Evolutionary conservation across 2,888 invertebrate genomes (phyloP).

Genomic region (Stictocephala bisonia): DNA sequence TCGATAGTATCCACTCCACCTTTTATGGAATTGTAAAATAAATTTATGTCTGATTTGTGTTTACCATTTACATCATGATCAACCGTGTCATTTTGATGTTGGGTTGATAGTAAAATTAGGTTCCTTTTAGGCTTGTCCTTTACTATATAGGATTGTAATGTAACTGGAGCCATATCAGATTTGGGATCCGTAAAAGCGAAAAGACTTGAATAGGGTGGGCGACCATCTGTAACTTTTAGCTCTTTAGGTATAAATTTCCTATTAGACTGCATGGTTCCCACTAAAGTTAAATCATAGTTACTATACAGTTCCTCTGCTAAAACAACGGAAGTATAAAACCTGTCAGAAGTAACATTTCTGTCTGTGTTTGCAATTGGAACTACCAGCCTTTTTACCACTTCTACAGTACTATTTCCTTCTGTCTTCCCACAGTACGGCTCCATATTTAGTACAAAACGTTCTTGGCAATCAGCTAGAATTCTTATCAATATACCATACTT

Average conservation of each 20-base stretch:
- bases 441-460: not conserved
- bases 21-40: conserved; percentile 1
- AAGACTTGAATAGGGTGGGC: not conserved
- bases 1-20: too few relatives aligned
- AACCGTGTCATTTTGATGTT: not conserved
- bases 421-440: not conserved
- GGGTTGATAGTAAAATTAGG: too few relatives aligned
- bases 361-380: not conserved
- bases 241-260: not conserved
- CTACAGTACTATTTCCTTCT: not conserved
- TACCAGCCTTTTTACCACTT: not conserved
- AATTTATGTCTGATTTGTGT: not conserved
- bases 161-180: not conserved
- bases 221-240: not conserved
- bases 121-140: too few relatives aligned
- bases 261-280: not conserved
- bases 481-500: not conserved
- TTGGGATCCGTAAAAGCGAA: too few relatives aligned
- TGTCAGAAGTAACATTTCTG: not conserved
- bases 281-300: not conserved
- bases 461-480: not conserved
- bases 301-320: too few relatives aligned
- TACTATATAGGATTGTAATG: not conserved
- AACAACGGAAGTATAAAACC: not conserved
- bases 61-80: not conserved